Conservation (phyloP, 1,140 invertebrate genomes). For the Drosophila dunni region DNA sequence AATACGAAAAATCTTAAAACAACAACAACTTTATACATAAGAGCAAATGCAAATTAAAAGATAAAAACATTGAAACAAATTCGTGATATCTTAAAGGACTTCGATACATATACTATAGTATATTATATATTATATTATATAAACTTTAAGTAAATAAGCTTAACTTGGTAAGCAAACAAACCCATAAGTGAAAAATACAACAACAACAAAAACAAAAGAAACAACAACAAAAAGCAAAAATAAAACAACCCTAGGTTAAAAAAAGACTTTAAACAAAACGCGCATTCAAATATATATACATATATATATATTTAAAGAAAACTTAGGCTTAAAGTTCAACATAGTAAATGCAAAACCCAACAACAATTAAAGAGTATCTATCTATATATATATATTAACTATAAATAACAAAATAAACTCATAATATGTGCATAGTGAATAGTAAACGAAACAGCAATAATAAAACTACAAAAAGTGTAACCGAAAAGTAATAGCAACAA, state of each 20-base stretch:
- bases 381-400: constrained; percentile 52
- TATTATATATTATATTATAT: constrained; percentile 84
- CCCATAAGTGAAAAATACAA: constrained; percentile 34
- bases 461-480: constrained; percentile 72
- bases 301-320: constrained; percentile 58
- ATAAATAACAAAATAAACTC: constrained; percentile 61
- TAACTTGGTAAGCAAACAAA: constrained; percentile 70
- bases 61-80: constrained; percentile 85
- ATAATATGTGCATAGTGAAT: constrained; percentile 74
- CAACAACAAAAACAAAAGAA: constrained; percentile 55
- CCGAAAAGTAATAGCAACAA: constrained; percentile 77
- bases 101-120: constrained; percentile 85
- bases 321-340: constrained; percentile 70
- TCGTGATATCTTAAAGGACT: constrained; percentile 85
- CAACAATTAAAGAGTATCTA: constrained; percentile 67
- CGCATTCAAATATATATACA: constrained; percentile 72
- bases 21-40: constrained; percentile 77
- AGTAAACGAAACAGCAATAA: constrained; percentile 82
- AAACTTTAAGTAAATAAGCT: constrained; percentile 72
- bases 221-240: constrained; percentile 56
- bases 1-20: constrained; percentile 60
- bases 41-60: constrained; percentile 83
- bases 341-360: constrained; percentile 65
- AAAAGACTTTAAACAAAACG: constrained; percentile 75
- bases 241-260: constrained; percentile 81